Percentiles rank a stretch among this genome's conserved stretches.
Evolutionary conservation across 1,140 invertebrate species (phyloP).

Genomic region (Acarapis woodi): DNA sequence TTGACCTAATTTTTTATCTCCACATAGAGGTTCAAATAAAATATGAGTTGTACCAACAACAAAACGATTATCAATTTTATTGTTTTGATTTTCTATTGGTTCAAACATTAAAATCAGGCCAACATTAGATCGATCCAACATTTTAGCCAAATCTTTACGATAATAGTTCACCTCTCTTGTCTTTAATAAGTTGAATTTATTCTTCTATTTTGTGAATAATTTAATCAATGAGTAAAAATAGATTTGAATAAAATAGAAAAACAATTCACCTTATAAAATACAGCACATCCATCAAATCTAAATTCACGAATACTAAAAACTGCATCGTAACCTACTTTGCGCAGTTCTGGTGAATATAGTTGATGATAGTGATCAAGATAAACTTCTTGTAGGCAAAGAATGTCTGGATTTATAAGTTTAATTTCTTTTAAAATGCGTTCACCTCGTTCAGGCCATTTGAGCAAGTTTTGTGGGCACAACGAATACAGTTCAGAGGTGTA

Average conservation of each 20-base stretch:
- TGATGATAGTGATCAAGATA: constrained; percentile 36
- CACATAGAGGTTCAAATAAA: constrained; percentile 59
- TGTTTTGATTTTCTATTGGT: constrained; percentile 6
- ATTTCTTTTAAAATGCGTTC: constrained; percentile 24
- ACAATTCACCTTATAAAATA: constrained; percentile 42
- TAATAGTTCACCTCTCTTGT: constrained; percentile 28
- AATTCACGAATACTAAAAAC: constrained; percentile 36
- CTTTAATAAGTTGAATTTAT: constrained; percentile 20
- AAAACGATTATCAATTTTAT: constrained; percentile 22
- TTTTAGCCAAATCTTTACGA: constrained; percentile 15
- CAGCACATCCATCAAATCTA: constrained; percentile 48
- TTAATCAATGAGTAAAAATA: too few relatives aligned
- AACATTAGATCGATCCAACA: constrained; percentile 60
- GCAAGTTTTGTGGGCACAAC: constrained; percentile 23
- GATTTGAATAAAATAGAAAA: too few relatives aligned
- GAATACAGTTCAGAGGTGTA: constrained; percentile 33
- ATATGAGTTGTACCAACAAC: constrained; percentile 73
- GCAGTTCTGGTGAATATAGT: constrained; percentile 22
- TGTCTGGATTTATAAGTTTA: constrained; percentile 10
- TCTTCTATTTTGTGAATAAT: constrained; percentile 18
- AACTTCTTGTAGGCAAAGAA: constrained; percentile 35
- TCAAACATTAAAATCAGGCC: constrained; percentile 42
- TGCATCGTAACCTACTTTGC: constrained; percentile 25
- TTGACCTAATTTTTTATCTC: constrained; percentile 65
- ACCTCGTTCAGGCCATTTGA: constrained; percentile 39